phyloP scores from a whole-genome alignment of 2,797 vertebrate genomes.

The Mormyrops boulengeri region DNA sequence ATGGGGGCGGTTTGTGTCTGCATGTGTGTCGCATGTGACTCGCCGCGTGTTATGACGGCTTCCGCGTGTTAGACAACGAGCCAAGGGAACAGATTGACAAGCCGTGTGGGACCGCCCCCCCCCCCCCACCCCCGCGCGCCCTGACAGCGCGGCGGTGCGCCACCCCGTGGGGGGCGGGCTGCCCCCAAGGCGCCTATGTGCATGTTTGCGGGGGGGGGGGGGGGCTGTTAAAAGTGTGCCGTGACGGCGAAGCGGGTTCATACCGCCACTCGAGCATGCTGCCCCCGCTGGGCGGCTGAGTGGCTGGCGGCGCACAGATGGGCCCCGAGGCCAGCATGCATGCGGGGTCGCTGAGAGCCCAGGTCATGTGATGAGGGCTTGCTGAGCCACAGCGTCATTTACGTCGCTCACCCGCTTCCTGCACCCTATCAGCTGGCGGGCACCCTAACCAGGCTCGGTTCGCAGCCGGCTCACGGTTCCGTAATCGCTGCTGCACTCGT shows the following conservation, averaged over 20 bases:
- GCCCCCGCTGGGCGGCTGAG: background rate
- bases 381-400: background rate
- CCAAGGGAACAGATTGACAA: slow-evolving; percentile 19
- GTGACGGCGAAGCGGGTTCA: background rate
- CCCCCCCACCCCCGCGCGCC: background rate
- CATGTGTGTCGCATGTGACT: slow-evolving; percentile 3
- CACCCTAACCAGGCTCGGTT: background rate
- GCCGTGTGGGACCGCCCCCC: background rate
- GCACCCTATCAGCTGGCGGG: background rate
- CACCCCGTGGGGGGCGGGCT: background rate
- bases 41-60: background rate
- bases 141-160: background rate
- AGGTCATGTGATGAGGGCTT: background rate
- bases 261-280: background rate
- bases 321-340: background rate
- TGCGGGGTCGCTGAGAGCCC: background rate
- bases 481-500: background rate
- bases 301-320: background rate
- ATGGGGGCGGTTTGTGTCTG: background rate
- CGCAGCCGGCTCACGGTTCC: background rate
- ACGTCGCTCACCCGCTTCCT: background rate
- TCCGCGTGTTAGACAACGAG: background rate
- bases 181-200: background rate
- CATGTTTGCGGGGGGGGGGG: background rate
- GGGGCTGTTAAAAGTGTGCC: background rate